phyloP scores from a whole-genome alignment of 2,113 vertebrate genomes.

The Bufo bufo region DNA sequence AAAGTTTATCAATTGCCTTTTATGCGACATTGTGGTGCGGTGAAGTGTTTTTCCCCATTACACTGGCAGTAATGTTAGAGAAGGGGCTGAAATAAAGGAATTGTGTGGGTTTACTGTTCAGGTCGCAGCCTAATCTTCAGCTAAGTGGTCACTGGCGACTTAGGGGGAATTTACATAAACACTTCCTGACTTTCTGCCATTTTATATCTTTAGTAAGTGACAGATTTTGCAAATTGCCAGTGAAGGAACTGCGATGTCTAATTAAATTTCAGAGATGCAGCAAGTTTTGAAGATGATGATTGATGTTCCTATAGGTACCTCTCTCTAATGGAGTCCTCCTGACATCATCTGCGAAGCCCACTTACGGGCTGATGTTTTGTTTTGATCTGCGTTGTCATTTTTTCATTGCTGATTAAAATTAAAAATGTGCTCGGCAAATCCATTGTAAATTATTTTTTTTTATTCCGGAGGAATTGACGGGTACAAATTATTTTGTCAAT shows the following conservation, averaged over 20 bases:
- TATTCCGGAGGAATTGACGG: constrained; percentile 85
- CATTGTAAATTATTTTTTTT: constrained; percentile 77
- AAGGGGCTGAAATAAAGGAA: constrained; percentile 8
- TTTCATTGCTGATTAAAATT: constrained; percentile 99
- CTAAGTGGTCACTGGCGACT: constrained; percentile 47
- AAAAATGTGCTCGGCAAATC: constrained; percentile 88
- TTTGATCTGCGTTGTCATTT: constrained; percentile 99
- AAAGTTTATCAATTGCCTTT: constrained; percentile 21
- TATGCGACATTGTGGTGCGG: not conserved
- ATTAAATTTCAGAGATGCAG: constrained; percentile 79
- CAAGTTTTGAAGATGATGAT: constrained; percentile 83
- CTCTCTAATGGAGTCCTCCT: constrained; percentile 86
- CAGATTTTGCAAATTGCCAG: constrained; percentile 81
- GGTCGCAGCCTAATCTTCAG: not conserved
- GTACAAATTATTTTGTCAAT: constrained; percentile 99
- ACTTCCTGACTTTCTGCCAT: constrained; percentile 41
- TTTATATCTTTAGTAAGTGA: constrained; percentile 75
- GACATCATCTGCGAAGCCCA: constrained; percentile 92
- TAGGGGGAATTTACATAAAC: constrained; percentile 34
- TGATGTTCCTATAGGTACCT: constrained; percentile 90
- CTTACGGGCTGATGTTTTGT: constrained; percentile 95
- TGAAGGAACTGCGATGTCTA: constrained; percentile 82
- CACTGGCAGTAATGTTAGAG: not conserved
- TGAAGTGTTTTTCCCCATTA: constrained; percentile 13
- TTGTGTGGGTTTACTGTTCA: constrained; percentile 22